Conservation (phyloP, 2,113 vertebrate genomes). For the Scophthalmus maximus region DNA sequence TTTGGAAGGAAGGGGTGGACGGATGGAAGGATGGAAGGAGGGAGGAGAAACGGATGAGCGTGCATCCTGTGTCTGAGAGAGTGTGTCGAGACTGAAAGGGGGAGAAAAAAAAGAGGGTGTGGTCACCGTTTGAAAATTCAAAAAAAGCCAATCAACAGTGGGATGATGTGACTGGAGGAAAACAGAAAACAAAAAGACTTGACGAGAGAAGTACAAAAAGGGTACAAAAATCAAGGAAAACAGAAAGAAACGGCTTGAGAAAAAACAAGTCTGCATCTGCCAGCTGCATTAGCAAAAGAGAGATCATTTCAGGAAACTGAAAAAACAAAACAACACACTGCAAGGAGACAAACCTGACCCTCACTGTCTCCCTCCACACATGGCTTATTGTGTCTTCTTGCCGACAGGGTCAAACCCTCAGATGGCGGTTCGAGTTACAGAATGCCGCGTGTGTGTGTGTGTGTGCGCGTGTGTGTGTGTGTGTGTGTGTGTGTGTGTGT, state of each 20-base stretch:
- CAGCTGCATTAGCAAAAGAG: slow-evolving; percentile 10
- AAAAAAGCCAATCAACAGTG: slow-evolving; percentile 67
- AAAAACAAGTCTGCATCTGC: slow-evolving; percentile 28
- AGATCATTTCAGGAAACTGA: slow-evolving; percentile 1
- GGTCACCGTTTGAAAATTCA: slow-evolving; percentile 62
- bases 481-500: slow-evolving; percentile 15
- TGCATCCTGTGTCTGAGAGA: slow-evolving; percentile 64
- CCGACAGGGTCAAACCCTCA: slow-evolving; percentile 38
- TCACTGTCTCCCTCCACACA: slow-evolving; percentile 47
- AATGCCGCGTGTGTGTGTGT: too few relatives aligned
- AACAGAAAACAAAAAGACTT: not conserved
- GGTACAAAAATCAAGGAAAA: not conserved
- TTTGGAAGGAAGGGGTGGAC: slow-evolving; percentile 52
- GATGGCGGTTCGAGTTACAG: slow-evolving; percentile 65
- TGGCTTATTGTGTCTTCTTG: slow-evolving; percentile 47
- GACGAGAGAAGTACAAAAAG: not conserved
- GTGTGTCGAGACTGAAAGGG: slow-evolving; percentile 3
- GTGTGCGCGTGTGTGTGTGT: slow-evolving; percentile 18
- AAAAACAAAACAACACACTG: slow-evolving; percentile 26
- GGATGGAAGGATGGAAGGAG: slow-evolving; percentile 27
- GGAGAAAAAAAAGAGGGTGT: slow-evolving; percentile 23
- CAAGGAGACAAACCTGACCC: slow-evolving; percentile 39
- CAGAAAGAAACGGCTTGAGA: not conserved
- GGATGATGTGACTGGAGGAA: not conserved
- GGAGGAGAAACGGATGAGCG: slow-evolving; percentile 52